Percentiles rank a stretch among this genome's conserved stretches.
Evolutionary conservation across 2,113 vertebrate genomes (phyloP).

Genomic region (human): GRCh38 chr13:76383501-76384000

Average conservation of each 20-base stretch:
- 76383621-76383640: neutral
- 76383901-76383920: conserved; percentile 82
- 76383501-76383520: neutral
- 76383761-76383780: conserved; percentile 5
- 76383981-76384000: conserved; percentile 77
- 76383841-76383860: neutral
- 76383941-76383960: conserved; percentile 83
- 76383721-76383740: neutral
- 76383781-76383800: neutral
- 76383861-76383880: conserved; percentile 65
- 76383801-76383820: conserved; percentile 37
- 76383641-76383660: neutral
- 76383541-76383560: neutral
- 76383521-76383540: neutral
- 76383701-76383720: neutral
- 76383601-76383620: conserved; percentile 4
- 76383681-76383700: conserved; percentile 27
- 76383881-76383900: conserved; percentile 79
- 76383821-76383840: conserved; percentile 32
- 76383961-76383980: conserved; percentile 81
- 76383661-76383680: neutral
- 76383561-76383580: conserved; percentile 20
- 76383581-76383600: neutral
- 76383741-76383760: conserved; percentile 28
- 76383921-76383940: conserved; percentile 83